These are phyloP conservation scores for Eonycteris spelaea DNA, from an alignment of 2,113 vertebrate species.

Conservation along the genomic window DNA sequence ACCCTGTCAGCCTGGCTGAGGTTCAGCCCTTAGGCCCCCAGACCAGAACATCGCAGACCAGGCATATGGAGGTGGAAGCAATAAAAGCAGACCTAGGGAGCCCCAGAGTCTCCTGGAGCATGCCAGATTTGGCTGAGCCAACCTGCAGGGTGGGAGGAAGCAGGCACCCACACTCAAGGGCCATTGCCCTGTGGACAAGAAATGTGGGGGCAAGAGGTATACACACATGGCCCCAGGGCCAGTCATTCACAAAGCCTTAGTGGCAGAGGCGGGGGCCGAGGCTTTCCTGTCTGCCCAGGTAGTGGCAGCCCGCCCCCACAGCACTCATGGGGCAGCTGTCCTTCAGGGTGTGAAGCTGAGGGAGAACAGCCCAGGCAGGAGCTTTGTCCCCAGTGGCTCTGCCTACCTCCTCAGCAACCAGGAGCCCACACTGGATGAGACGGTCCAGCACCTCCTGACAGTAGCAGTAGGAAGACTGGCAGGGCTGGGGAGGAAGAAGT, in stretches of 20 bases:
- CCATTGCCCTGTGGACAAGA: not conserved
- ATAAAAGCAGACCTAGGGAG: not conserved
- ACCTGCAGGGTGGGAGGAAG: not conserved
- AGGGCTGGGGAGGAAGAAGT: slow-evolving; percentile 83
- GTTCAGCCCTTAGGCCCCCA: rapidly evolving
- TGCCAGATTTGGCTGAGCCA: not conserved
- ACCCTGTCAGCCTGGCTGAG: not conserved
- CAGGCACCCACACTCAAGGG: not conserved
- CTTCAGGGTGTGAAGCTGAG: not conserved
- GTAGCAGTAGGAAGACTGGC: slow-evolving; percentile 85
- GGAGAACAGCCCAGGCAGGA: not conserved
- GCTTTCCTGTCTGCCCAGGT: not conserved
- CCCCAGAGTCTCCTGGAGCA: not conserved
- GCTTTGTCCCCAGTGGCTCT: not conserved
- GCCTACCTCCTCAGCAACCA: slow-evolving; percentile 91
- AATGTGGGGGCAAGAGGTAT: not conserved
- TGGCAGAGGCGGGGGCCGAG: not conserved
- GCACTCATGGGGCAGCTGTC: not conserved
- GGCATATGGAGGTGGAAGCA: not conserved
- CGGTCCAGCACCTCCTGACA: slow-evolving; percentile 91
- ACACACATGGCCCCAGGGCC: not conserved
- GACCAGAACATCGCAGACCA: too few relatives aligned
- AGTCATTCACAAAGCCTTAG: not conserved
- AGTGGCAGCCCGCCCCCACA: not conserved
- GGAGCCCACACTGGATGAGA: slow-evolving; percentile 89